phyloP scores from a whole-genome alignment of 2,888 invertebrate species.

The Lysandra bellargus region DNA sequence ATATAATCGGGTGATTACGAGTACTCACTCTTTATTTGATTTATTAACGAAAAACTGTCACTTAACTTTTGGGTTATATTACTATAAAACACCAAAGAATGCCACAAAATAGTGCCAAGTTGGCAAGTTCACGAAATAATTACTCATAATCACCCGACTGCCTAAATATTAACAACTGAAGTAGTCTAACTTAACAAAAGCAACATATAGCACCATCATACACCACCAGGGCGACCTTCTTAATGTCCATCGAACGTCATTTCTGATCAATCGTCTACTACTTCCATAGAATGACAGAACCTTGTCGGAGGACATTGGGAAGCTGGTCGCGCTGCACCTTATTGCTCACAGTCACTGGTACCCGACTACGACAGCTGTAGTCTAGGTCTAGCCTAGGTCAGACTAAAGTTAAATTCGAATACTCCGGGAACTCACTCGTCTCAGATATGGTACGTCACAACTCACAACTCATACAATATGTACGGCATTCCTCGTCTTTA shows the following conservation, averaged over 20 bases:
- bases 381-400: conserved; percentile 29
- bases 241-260: neutral
- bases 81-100: neutral
- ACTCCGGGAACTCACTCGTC: conserved; percentile 32
- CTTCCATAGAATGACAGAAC: neutral
- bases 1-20: neutral
- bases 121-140: neutral
- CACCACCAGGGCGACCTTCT: conserved; percentile 33
- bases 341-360: conserved; percentile 24
- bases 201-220: conserved; percentile 49
- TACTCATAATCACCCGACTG: neutral
- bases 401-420: conserved; percentile 37
- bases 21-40: neutral
- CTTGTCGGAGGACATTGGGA: neutral
- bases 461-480: neutral
- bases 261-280: neutral
- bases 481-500: neutral
- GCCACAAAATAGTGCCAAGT: neutral
- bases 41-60: neutral
- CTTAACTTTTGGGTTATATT: neutral
- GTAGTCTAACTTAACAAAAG: conserved; percentile 40
- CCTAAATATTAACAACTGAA: conserved; percentile 13
- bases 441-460: conserved; percentile 44
- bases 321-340: neutral
- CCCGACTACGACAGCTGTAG: conserved; percentile 5